Evolutionary conservation across 1,140 invertebrate species (phyloP).

Genomic region (Limonius californicus): DNA sequence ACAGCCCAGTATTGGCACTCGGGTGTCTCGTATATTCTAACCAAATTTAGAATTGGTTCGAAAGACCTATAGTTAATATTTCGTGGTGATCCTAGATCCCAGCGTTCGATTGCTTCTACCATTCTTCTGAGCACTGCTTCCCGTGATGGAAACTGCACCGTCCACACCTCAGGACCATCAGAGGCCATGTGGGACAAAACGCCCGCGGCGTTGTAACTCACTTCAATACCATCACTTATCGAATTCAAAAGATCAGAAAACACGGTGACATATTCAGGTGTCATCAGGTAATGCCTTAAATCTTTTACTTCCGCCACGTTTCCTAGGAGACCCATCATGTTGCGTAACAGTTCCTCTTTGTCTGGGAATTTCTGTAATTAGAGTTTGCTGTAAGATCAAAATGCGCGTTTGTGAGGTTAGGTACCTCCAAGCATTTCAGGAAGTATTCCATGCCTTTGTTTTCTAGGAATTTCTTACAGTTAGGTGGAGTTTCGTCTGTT

Average conservation of each 20-base stretch:
- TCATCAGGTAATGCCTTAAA: constrained; percentile 82
- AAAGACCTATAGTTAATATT: constrained; percentile 98
- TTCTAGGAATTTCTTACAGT: constrained; percentile 86
- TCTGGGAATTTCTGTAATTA: constrained; percentile 72
- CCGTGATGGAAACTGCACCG: constrained; percentile 63
- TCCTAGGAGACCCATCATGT: constrained; percentile 95
- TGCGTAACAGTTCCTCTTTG: constrained; percentile 83
- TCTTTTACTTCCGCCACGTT: constrained; percentile 93
- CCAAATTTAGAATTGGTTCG: constrained; percentile 81
- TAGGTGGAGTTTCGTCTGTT: constrained; percentile 91
- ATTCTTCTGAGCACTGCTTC: constrained; percentile 73
- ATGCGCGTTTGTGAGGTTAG: no score
- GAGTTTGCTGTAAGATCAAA: neutral
- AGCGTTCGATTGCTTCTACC: constrained; percentile 77
- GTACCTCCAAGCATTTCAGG: constrained; percentile 74
- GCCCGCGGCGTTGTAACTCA: constrained; percentile 95
- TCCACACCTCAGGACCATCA: constrained; percentile 81
- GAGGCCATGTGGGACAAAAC: constrained; percentile 93
- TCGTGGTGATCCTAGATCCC: constrained; percentile 80
- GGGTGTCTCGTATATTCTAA: constrained; percentile 77
- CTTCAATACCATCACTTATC: constrained; percentile 90
- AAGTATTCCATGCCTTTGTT: constrained; percentile 84
- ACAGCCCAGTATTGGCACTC: constrained; percentile 94
- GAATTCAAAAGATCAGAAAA: constrained; percentile 84
- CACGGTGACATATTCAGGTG: constrained; percentile 74